Base-by-base conservation (phyloP, 2,797 vertebrate genomes). In the Argyrosomus regius region DNA sequence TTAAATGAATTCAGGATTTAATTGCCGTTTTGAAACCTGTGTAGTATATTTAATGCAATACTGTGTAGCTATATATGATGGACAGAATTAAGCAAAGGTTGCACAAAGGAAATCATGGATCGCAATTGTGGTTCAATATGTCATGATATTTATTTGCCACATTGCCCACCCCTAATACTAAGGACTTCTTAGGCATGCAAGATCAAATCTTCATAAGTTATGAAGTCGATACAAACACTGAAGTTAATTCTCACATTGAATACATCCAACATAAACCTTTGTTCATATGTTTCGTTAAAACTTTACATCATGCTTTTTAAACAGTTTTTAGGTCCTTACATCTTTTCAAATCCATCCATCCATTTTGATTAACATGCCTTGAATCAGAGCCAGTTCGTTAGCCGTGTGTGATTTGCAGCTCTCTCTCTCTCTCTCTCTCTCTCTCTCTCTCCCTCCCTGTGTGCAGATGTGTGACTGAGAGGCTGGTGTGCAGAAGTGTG, bases 381-480 rank as follows among this genome's bases (percentile, higher is more conserved):
- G 93, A 93, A 94, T 93, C 92, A 90, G 91, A 93, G 88, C 92
- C 81, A 74, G 86, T 84, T 72, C 39, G 20, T 80, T 75, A 78
- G 74, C 57, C 12, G 57, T 89, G 82, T 87, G 87, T 90, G 87
- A 77, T 82, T 75, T 77, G 75, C 81, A 78, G 66, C 82, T 84
- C 69, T 78, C 71, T 80, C 81, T 82, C 24, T 9, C 35, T 8
- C 35, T 35, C 6, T 35, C 31, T 31, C 28, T 31, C 31, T 31
- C 31, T 31, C 3, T 31, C 31, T 31, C 31, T 31, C 6, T 31
- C 31, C 6, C 31, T 6, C 31, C 26, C 26, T 26, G 31, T 31
- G 31, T 31, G 31, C 31, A 31, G 31, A 31, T 31, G 28, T 31
- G 28, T 31, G 81, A 83, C 61, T 60, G 70, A 80, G 74, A 80